These are phyloP conservation scores for Periophthalmodon schlosseri DNA, from an alignment of 2,113 vertebrate species.

Conservation along the genomic window DNA sequence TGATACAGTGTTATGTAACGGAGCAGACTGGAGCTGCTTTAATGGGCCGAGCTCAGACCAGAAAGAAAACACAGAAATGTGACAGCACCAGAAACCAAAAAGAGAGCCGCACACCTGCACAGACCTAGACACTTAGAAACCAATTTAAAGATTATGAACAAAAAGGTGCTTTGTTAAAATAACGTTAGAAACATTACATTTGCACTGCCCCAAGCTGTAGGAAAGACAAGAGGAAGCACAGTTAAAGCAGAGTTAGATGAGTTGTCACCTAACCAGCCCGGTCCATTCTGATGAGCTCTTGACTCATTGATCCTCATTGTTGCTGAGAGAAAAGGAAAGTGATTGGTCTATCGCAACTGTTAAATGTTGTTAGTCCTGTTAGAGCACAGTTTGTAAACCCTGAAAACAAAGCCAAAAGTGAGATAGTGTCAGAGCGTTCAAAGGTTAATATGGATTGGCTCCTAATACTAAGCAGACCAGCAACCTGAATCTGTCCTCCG, in stretches of 20 bases:
- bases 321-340: not conserved
- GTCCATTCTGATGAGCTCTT: not conserved
- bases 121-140: not conserved
- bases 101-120: conserved; percentile 12
- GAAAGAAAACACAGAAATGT: conserved; percentile 34
- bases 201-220: not conserved
- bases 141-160: not conserved
- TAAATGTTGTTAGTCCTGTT: conserved; percentile 8
- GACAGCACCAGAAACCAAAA: conserved; percentile 33
- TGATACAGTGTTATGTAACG: conserved; percentile 45
- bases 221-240: not conserved
- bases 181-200: not conserved
- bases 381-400: not conserved
- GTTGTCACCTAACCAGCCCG: not conserved
- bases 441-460: not conserved
- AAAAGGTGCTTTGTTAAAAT: not conserved
- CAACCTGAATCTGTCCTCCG: not conserved
- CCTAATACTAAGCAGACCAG: conserved; percentile 1
- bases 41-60: conserved; percentile 39
- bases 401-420: not conserved
- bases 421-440: not conserved
- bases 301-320: conserved; percentile 6
- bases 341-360: not conserved
- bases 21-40: conserved; percentile 49
- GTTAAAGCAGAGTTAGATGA: not conserved